A percentile compares a stretch with the other conserved stretches of the same genome.
These are phyloP conservation scores for Bos taurus DNA, from an alignment of 2,113 vertebrate genomes.

Conservation along the genomic window ARS-UCD2.0 NC_037334.1:86078001-86078500, in stretches of 20 bases:
- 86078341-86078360: not conserved
- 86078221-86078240: not conserved
- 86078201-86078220: not conserved
- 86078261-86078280: not conserved
- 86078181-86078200: not conserved
- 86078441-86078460: not conserved
- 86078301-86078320: not conserved
- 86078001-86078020: not conserved
- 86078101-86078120: slow-evolving; percentile 30
- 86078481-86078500: not conserved
- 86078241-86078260: not conserved
- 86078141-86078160: not conserved
- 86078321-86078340: not conserved
- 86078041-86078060: slow-evolving; percentile 20
- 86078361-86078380: not conserved
- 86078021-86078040: not conserved
- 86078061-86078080: slow-evolving; percentile 16
- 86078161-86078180: not conserved
- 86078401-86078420: not conserved
- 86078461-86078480: not conserved
- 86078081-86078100: not conserved
- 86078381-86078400: not conserved
- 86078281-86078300: not conserved
- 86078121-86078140: not conserved
- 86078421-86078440: not conserved